Conservation (phyloP, 2,113 vertebrate genomes). For the Scalopus aquaticus region DNA sequence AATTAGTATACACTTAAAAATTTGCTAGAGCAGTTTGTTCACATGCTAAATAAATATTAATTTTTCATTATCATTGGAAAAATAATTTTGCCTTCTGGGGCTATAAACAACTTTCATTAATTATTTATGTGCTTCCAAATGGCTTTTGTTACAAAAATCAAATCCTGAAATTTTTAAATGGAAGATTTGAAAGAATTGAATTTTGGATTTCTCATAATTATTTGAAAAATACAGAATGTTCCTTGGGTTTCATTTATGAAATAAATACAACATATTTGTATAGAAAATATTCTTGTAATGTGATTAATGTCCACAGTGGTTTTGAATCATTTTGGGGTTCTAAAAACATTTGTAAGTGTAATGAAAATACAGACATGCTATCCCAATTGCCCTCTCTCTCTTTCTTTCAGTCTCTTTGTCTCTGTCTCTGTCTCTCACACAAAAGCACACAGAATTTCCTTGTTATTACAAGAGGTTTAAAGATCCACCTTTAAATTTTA, state of each 20-base stretch:
- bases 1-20: slow-evolving; percentile 41
- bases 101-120: slow-evolving; percentile 41
- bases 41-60: slow-evolving; percentile 50
- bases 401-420: no score
- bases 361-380: background rate
- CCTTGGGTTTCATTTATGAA: background rate
- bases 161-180: background rate
- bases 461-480: background rate
- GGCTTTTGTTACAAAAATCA: slow-evolving; percentile 9
- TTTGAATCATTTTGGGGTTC: background rate
- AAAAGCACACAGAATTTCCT: background rate
- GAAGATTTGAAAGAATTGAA: background rate
- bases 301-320: background rate
- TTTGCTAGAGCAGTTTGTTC: slow-evolving; percentile 34
- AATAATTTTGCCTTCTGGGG: slow-evolving; percentile 55
- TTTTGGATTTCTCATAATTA: background rate
- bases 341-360: background rate
- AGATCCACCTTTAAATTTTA: background rate
- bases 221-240: background rate
- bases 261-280: background rate
- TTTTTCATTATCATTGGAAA: slow-evolving; percentile 60
- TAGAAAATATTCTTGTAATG: background rate
- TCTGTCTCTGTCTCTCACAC: background rate
- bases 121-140: slow-evolving; percentile 49
- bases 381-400: rapidly evolving